Conservation (phyloP, 1,140 invertebrate genomes). For the Drosophila bocki region DNA sequence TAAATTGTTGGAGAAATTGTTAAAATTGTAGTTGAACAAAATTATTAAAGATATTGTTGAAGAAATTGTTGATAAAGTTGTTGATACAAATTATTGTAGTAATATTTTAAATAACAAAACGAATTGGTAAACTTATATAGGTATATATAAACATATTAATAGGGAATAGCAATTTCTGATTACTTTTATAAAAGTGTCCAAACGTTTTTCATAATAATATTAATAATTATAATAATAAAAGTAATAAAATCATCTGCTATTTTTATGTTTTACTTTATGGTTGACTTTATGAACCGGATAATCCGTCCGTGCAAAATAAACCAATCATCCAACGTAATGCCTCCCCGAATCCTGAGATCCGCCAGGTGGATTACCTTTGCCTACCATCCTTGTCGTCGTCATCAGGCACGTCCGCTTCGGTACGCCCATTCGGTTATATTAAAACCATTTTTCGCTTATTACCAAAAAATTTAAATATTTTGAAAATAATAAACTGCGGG, state of each 20-base stretch:
- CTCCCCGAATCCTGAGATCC: background rate
- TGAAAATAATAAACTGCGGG: constrained; percentile 85
- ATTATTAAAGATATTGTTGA: background rate
- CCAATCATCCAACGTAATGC: constrained; percentile 37
- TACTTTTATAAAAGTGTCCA: background rate
- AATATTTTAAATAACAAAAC: no score
- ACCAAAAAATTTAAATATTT: constrained; percentile 85
- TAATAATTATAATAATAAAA: background rate
- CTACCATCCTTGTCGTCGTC: constrained; percentile 30
- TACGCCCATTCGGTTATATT: constrained; percentile 72
- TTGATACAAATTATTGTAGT: no score
- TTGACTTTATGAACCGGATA: constrained; percentile 15
- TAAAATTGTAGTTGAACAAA: background rate
- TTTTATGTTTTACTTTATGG: background rate
- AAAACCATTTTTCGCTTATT: constrained; percentile 84
- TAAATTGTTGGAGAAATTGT: background rate
- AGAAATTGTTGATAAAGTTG: background rate
- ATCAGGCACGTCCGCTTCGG: constrained; percentile 46
- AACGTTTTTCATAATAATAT: background rate
- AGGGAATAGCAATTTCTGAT: background rate
- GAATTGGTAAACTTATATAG: no score
- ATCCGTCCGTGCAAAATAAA: constrained; percentile 20
- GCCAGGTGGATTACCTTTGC: constrained; percentile 60
- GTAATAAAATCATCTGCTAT: background rate
- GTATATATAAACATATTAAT: no score